These are phyloP conservation scores for Scomber colias DNA, from an alignment of 2,113 vertebrate genomes.

Conservation along the genomic window DNA sequence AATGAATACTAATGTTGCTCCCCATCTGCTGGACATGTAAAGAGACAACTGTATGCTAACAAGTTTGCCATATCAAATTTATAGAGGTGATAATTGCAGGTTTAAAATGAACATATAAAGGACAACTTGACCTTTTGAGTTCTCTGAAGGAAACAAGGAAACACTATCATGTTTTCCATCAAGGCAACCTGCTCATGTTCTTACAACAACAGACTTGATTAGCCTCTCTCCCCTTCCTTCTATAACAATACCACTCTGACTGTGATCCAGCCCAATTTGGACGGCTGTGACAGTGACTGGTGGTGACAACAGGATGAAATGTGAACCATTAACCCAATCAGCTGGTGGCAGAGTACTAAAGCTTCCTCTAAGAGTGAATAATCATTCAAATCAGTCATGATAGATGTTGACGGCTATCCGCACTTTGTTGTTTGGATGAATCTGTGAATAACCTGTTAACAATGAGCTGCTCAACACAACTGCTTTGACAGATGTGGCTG, in stretches of 20 bases:
- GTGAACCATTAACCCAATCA: conserved; percentile 64
- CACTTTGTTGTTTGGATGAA: conserved; percentile 18
- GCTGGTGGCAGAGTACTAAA: conserved; percentile 28
- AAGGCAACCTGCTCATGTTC: neutral
- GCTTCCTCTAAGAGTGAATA: conserved; percentile 48
- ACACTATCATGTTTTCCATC: neutral
- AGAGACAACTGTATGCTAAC: too few species aligned
- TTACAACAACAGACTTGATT: conserved; percentile 4
- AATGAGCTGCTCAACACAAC: conserved; percentile 21
- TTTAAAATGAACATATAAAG: neutral
- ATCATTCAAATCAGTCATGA: conserved; percentile 43
- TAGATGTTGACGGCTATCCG: conserved; percentile 7
- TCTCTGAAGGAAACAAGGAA: neutral
- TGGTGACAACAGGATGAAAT: conserved; percentile 53
- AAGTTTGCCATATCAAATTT: too few species aligned
- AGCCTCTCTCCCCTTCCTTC: conserved; percentile 5
- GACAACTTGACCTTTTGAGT: neutral
- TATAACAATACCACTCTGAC: conserved; percentile 7
- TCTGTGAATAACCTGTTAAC: conserved; percentile 10
- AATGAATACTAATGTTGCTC: too few species aligned
- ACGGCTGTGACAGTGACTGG: conserved; percentile 32
- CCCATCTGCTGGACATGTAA: too few species aligned
- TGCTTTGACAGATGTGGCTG: conserved; percentile 21
- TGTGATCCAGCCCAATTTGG: conserved; percentile 14
- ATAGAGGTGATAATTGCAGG: neutral